Base-by-base conservation (phyloP, 2,888 invertebrate genomes). In the Pinctada fucata region DNA sequence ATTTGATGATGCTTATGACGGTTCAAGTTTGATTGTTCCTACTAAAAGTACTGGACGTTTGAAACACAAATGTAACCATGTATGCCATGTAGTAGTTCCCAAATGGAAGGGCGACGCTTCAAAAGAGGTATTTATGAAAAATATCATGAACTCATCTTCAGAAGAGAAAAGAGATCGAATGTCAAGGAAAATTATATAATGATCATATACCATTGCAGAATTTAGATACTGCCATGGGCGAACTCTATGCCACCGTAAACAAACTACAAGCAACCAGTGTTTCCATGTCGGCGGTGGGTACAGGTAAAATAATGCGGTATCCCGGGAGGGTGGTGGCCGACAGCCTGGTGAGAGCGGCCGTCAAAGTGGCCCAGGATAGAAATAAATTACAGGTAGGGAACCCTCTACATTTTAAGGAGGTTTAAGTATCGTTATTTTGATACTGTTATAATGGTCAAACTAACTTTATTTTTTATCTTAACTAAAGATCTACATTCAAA, bases 231-330 rank as follows among this genome's bases (percentile, higher is more conserved):
- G 58, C 58, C 13, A 58, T 58, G 13, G 13, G 13, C 13, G 13
- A 64, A 48, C 48, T 31, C 65, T 64, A 4, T n/a, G 2, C 10
- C 31, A 49, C n/a, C 49, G 64, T 65, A 48, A 63, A n/a, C n/a
- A 52, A 2, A 72, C 13, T 52, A 16, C 58, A 4, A 16, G 31
- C 45, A 0, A 10, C 13, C 4, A 67, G 77, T 73, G 66, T 79
- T 0, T 75, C 79, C 1, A 64, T 79, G 5, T 72, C 79, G 2
- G 68, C 76, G 2, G 76, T 79, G 3, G 79, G 79, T 47, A 76
- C 79, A 47, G 79, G 79, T 45, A 58, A 69, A 52, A 47, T 79
- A 0, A 72, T 79, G 5, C 63, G 64, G 51, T 79, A 72, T 47
- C 79, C 79, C 2, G 48, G n/a, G 2, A 13, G 48, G 2, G n/a